These are phyloP conservation scores for Yoshiicerus persimilis DNA, from an alignment of 1,140 invertebrate species.

Conservation along the genomic window DNA sequence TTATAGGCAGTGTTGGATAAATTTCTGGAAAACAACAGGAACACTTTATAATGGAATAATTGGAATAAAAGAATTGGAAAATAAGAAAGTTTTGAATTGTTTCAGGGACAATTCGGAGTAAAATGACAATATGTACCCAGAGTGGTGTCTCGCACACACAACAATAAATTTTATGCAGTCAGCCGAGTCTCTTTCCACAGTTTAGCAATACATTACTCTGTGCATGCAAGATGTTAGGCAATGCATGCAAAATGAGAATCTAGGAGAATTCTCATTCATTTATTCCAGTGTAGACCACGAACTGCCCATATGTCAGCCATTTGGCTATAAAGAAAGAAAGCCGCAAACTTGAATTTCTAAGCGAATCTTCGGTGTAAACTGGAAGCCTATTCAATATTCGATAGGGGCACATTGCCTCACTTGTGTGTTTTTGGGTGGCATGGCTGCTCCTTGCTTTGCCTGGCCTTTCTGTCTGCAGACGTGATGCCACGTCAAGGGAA, in stretches of 20 bases:
- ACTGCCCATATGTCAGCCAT: neutral
- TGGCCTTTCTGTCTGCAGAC: neutral
- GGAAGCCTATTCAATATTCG: neutral
- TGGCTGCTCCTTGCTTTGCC: neutral
- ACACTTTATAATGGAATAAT: too few relatives aligned
- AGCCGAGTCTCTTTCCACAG: neutral
- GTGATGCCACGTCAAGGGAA: neutral
- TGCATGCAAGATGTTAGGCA: neutral
- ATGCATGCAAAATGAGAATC: conserved; percentile 7
- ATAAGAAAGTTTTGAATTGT: neutral
- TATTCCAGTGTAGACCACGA: neutral
- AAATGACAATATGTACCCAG: neutral
- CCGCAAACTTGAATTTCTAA: neutral
- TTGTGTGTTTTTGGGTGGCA: neutral
- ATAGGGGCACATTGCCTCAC: neutral
- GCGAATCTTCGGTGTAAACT: neutral
- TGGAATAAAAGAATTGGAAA: too few relatives aligned
- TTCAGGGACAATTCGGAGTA: neutral
- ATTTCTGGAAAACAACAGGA: neutral
- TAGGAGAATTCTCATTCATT: neutral
- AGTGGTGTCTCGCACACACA: neutral
- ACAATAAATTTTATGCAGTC: neutral
- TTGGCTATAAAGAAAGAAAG: neutral
- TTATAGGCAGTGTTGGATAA: too few relatives aligned
- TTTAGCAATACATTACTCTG: neutral